Evolutionary conservation across 2,888 invertebrate species (phyloP).

Genomic region (Himalopsyche tibetana): DNA sequence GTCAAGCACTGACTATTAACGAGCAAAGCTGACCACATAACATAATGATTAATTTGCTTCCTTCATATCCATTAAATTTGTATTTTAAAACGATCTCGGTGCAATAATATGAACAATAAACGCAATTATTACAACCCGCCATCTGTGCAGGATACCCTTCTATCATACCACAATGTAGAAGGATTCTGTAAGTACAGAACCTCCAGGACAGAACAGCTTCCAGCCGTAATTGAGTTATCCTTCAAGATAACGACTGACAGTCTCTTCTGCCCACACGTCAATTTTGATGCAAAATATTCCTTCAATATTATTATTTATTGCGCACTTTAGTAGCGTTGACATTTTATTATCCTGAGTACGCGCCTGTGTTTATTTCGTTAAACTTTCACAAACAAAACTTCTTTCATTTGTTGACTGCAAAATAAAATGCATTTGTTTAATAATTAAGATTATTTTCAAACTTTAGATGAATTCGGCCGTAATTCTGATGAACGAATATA

Average conservation of each 20-base stretch:
- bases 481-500: no score
- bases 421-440: no score
- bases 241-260: conserved; percentile 27
- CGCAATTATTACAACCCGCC: not conserved
- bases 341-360: conserved; percentile 9
- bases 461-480: no score
- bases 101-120: conserved; percentile 16
- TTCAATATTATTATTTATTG: conserved; percentile 12
- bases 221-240: conserved; percentile 12
- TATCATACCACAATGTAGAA: not conserved
- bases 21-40: no score
- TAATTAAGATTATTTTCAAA: no score
- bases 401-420: no score
- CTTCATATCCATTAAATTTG: not conserved
- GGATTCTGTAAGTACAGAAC: not conserved
- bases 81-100: not conserved
- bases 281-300: conserved; percentile 25
- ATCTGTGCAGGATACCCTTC: not conserved
- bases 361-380: not conserved
- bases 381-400: no score
- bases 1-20: no score
- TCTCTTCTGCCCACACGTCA: conserved; percentile 5
- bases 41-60: no score
- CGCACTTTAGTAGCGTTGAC: not conserved
- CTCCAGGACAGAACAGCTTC: not conserved